Evolutionary conservation across 2,888 invertebrate genomes (phyloP).

Genomic region (Drosophila differens): DNA sequence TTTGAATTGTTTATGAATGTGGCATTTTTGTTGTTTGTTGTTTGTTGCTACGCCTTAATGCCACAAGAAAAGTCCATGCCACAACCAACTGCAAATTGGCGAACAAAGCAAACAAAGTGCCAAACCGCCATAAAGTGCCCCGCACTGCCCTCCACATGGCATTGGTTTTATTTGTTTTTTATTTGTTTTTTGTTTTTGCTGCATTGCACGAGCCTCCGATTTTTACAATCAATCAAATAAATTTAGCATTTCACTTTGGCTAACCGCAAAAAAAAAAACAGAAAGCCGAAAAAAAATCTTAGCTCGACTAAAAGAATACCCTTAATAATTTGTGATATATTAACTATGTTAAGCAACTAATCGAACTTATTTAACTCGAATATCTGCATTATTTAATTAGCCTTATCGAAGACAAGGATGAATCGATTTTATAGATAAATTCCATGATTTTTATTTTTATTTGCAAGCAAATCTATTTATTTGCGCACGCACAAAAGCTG

Average conservation of each 20-base stretch:
- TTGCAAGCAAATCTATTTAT: neutral
- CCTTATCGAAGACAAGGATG: neutral
- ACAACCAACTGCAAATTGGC: constrained; percentile 36
- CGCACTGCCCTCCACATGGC: constrained; percentile 52
- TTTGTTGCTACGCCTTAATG: constrained; percentile 39
- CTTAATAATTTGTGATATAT: neutral
- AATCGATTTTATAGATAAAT: neutral
- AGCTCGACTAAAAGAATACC: constrained; percentile 1
- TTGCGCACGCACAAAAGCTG: constrained; percentile 29
- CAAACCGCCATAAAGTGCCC: constrained; percentile 37
- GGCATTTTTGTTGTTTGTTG: constrained; percentile 6
- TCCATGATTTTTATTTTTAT: neutral
- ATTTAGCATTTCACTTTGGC: constrained; percentile 55
- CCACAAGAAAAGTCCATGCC: constrained; percentile 36
- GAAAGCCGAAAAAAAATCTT: neutral
- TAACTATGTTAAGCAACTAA: neutral
- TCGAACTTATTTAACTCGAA: too few relatives aligned
- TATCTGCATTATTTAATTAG: neutral
- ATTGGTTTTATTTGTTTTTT: constrained; percentile 11
- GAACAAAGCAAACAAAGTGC: constrained; percentile 46
- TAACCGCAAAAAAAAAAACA: neutral
- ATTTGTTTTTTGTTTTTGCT: neutral
- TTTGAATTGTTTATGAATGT: constrained; percentile 34
- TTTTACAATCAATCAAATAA: constrained; percentile 54
- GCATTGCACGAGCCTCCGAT: constrained; percentile 16